Evolutionary conservation across 2,113 vertebrate species (phyloP).

Genomic region (Oenanthe melanoleuca): DNA sequence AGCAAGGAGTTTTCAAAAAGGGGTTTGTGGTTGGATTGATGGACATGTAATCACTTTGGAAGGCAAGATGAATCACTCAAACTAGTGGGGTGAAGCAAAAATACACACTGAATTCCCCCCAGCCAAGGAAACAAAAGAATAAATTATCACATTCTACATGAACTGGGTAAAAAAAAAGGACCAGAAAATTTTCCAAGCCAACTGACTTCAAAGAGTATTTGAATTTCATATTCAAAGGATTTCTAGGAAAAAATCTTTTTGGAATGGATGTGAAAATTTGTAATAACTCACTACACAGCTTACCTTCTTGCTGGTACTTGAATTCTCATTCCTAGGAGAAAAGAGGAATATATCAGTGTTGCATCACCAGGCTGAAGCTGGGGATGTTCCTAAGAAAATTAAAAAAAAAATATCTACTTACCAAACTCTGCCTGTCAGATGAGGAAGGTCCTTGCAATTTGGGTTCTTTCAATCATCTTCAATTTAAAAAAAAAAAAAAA

Average conservation of each 20-base stretch:
- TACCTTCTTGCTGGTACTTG: constrained; percentile 10
- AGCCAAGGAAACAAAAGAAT: constrained; percentile 6
- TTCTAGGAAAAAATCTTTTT: neutral
- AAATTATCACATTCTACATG: neutral
- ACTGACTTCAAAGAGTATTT: neutral
- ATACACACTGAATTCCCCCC: neutral
- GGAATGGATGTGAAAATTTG: neutral
- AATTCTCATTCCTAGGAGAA: constrained; percentile 25
- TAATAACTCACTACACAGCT: neutral
- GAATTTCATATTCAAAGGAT: neutral
- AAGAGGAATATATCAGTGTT: constrained; percentile 38
- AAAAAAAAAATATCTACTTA: neutral
- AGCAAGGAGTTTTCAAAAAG: neutral
- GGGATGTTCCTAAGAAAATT: neutral
- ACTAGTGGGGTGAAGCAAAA: neutral
- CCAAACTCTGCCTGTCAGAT: neutral
- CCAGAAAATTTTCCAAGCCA: neutral
- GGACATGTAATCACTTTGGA: constrained; percentile 14
- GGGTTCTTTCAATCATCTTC: neutral
- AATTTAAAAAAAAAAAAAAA: neutral
- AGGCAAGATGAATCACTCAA: constrained; percentile 4
- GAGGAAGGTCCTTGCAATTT: neutral
- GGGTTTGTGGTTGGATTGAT: neutral
- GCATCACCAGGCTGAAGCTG: neutral
- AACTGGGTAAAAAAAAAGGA: neutral